Conservation (phyloP, 2,888 invertebrate species). For the Neoascia interrupta region DNA sequence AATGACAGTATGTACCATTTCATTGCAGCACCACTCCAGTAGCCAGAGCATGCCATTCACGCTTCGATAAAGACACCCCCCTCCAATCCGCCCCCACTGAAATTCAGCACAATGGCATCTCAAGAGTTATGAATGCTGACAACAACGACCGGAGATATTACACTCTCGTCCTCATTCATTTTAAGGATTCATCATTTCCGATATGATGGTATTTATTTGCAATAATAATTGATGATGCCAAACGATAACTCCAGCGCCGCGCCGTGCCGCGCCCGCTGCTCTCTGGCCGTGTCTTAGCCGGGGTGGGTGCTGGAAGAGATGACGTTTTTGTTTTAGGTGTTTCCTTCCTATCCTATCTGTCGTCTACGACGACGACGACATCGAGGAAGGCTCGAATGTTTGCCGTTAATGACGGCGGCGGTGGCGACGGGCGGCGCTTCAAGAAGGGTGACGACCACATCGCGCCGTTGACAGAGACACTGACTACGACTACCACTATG, state of each 20-base stretch:
- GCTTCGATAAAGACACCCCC: background rate
- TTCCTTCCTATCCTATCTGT: conserved; percentile 41
- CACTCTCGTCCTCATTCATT: conserved; percentile 65
- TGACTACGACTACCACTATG: conserved; percentile 15
- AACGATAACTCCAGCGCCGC: conserved; percentile 50
- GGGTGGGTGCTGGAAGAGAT: conserved; percentile 24
- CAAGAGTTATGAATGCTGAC: conserved; percentile 66
- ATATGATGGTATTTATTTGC: conserved; percentile 69
- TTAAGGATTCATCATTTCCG: conserved; percentile 69
- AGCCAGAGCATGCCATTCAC: background rate
- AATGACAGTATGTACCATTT: conserved; percentile 37
- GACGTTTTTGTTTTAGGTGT: conserved; percentile 60
- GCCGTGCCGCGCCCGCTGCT: background rate
- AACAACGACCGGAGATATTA: conserved; percentile 60
- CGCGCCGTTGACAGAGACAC: conserved; percentile 13
- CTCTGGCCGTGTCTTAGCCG: background rate
- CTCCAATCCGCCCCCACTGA: background rate
- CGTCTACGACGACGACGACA: conserved; percentile 31
- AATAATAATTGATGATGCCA: conserved; percentile 68
- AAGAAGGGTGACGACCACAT: conserved; percentile 51
- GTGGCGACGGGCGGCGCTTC: too few species aligned
- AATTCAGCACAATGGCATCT: conserved; percentile 26
- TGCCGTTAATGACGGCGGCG: conserved; percentile 54
- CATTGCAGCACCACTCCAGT: conserved; percentile 11
- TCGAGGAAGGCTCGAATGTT: conserved; percentile 25